Evolutionary conservation across 2,797 vertebrate species (phyloP).

Genomic region (Sebastes taczanowskii): DNA sequence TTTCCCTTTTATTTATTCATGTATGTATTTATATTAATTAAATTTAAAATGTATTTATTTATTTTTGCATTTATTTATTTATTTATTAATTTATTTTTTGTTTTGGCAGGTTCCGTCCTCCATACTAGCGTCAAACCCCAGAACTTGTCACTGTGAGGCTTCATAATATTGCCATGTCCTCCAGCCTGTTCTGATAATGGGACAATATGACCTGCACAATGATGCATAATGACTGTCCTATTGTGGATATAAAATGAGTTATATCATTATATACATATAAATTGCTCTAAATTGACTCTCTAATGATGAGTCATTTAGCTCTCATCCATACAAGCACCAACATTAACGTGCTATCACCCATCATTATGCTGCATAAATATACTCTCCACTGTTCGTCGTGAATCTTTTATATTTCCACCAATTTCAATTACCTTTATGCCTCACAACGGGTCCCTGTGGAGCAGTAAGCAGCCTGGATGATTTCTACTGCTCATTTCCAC

Average conservation of each 20-base stretch:
- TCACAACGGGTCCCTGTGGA: background rate
- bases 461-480: background rate
- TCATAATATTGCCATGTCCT: too few relatives aligned
- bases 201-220: background rate
- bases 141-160: background rate
- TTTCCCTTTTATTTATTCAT: too few relatives aligned
- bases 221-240: background rate
- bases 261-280: background rate
- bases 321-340: background rate
- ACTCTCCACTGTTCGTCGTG: background rate
- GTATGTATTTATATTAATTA: too few relatives aligned
- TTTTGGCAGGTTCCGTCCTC: too few relatives aligned
- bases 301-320: background rate
- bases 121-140: background rate
- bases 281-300: background rate
- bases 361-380: slow-evolving; percentile 3
- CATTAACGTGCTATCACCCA: slow-evolving; percentile 18
- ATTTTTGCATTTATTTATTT: rapidly evolving
- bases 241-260: background rate
- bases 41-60: too few relatives aligned
- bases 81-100: too few relatives aligned
- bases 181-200: too few relatives aligned
- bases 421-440: background rate
- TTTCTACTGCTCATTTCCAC: background rate
- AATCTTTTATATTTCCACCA: slow-evolving; percentile 1